phyloP scores from a whole-genome alignment of 2,888 invertebrate species.

The Oligia fasciuncula region DNA sequence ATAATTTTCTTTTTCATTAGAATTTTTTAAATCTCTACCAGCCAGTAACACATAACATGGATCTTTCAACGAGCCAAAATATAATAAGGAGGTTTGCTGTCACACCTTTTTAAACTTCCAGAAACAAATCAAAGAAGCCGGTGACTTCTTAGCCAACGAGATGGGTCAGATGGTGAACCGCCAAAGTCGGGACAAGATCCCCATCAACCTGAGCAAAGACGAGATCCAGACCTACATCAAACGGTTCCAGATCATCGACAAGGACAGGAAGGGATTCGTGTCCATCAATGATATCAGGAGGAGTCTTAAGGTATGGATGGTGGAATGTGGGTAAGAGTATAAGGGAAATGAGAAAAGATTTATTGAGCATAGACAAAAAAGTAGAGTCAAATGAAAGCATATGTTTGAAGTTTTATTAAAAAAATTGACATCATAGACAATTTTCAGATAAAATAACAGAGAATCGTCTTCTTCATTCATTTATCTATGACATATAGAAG shows the following conservation, averaged over 20 bases:
- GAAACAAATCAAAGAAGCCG: slow-evolving; percentile 95
- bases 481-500: neutral
- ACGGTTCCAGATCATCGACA: slow-evolving; percentile 98
- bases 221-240: slow-evolving; percentile 98
- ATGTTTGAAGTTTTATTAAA: neutral
- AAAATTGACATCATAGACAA: neutral
- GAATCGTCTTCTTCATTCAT: neutral
- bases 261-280: slow-evolving; percentile 99
- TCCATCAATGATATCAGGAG: slow-evolving; percentile 99
- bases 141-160: slow-evolving; percentile 96
- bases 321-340: slow-evolving; percentile 3
- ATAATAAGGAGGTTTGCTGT: too few relatives aligned
- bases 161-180: slow-evolving; percentile 99
- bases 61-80: too few relatives aligned
- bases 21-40: neutral
- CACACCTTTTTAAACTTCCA: slow-evolving; percentile 73
- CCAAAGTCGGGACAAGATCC: slow-evolving; percentile 95
- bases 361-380: neutral
- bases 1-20: neutral
- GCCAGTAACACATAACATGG: neutral
- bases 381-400: neutral
- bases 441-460: neutral
- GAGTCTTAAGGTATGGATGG: slow-evolving; percentile 95
- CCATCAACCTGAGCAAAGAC: slow-evolving; percentile 97
- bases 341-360: neutral